Evolutionary conservation across 1,140 invertebrate genomes (phyloP), one percentile per base, ranked within the genome.

Genomic region (Hyphantria cunea): DNA sequence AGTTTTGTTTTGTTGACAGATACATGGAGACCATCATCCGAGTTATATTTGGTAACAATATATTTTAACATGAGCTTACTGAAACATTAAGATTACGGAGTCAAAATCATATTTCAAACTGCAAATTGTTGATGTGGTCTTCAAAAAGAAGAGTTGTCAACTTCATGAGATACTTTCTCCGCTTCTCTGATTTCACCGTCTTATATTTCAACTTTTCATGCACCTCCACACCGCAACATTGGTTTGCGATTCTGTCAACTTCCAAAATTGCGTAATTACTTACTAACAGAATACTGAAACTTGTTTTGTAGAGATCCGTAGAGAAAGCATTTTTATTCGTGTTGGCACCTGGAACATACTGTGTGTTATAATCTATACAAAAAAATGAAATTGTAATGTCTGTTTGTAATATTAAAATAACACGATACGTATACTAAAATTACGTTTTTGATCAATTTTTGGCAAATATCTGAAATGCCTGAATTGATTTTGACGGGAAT

Each of bases 201-300:
- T 70, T 70, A 56, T 75, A 66, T 74, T 73, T 74, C 79, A 74
- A 70, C 63, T 77, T 76, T 76, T 80, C 73, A 73, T 74, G 66
- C 55, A 58, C 34, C 32, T 49, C 55, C 71, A 25, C 17, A 25
- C 17, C 17, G 17, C 17, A 10, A 56, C 59, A 54, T 54, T 42
- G 54, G 67, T 68, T 61, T 76, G 74, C 74, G 79, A 80, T 80
- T 83, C 82, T 79, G 76, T 82, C 78, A 79, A 79, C 81, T 68
- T 60, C 65, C 63, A 56, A 59, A 69, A 66, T 88, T 90, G 77
- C 73, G 78, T 79, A 90, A 90, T 76, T 73, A 37, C 52, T 76
- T 73, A 37, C 52, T 61, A 52, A 74, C 70, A 68, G 66, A 77
- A 77, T 62, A 70, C 64, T 70, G 68, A 78, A 84, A 82, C 82